These are phyloP conservation scores for Calephelis nemesis DNA, from an alignment of 1,140 invertebrate species.

Conservation along the genomic window DNA sequence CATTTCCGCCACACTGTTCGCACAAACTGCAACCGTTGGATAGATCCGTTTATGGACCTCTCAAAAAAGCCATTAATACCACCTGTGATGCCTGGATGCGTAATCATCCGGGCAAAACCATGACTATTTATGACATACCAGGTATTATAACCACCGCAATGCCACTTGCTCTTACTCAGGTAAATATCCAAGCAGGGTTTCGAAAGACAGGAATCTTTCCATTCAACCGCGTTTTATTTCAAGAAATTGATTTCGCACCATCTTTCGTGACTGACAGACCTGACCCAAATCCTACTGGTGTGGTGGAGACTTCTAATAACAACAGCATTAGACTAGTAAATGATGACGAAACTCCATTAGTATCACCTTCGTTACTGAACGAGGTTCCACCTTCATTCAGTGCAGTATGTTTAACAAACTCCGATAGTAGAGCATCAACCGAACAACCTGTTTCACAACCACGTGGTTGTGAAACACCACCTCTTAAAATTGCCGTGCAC, in stretches of 20 bases:
- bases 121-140: constrained; percentile 76
- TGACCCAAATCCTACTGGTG: too few relatives aligned
- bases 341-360: too few relatives aligned
- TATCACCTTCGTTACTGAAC: too few relatives aligned
- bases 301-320: too few relatives aligned
- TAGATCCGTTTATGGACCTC: constrained; percentile 52
- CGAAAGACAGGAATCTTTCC: constrained; percentile 54
- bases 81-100: constrained; percentile 67
- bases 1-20: constrained; percentile 51
- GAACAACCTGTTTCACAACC: too few relatives aligned
- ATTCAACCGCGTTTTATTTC: constrained; percentile 56
- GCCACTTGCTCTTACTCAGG: constrained; percentile 57
- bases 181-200: constrained; percentile 70
- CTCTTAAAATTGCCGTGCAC: too few relatives aligned
- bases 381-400: too few relatives aligned
- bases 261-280: constrained; percentile 51
- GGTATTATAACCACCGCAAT: constrained; percentile 56
- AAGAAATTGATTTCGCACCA: constrained; percentile 49
- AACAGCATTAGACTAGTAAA: too few relatives aligned
- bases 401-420: too few relatives aligned
- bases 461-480: too few relatives aligned
- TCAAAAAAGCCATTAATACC: constrained; percentile 57
- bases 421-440: too few relatives aligned
- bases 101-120: constrained; percentile 68
- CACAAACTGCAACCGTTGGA: constrained; percentile 70